Evolutionary conservation across 1,140 invertebrate species (phyloP).

Genomic region (Subanguina moxae): DNA sequence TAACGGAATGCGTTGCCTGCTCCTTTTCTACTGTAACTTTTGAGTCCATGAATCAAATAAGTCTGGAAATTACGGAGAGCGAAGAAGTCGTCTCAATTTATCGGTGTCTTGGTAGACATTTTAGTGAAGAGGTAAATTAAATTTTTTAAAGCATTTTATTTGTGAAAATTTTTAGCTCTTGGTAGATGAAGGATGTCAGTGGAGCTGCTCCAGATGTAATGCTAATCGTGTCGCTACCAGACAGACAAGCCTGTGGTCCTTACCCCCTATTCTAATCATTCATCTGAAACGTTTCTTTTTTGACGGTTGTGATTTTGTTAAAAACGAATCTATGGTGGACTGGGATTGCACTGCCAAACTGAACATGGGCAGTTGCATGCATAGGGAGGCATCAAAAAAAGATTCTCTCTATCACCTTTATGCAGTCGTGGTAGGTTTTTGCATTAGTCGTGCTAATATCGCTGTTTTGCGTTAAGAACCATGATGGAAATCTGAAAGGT

Average conservation of each 20-base stretch:
- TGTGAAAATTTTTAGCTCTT: constrained; percentile 19
- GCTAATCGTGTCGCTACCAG: constrained; percentile 23
- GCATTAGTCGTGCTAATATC: background rate
- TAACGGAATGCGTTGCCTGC: background rate
- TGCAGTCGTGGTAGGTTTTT: constrained; percentile 22
- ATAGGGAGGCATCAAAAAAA: constrained; percentile 12
- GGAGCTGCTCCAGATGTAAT: constrained; percentile 32
- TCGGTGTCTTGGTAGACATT: constrained; percentile 12
- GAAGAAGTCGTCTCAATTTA: background rate
- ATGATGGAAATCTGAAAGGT: constrained; percentile 21
- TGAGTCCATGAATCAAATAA: constrained; percentile 23
- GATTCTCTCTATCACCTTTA: constrained; percentile 31
- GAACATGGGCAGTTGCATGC: constrained; percentile 24
- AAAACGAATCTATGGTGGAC: constrained; percentile 28
- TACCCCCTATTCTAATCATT: constrained; percentile 30
- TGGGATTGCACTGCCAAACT: background rate
- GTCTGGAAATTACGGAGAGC: constrained; percentile 11
- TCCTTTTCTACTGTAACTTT: constrained; percentile 4
- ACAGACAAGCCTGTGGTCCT: constrained; percentile 31
- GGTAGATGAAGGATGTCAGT: constrained; percentile 10
- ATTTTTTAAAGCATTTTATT: background rate
- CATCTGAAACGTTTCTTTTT: constrained; percentile 40
- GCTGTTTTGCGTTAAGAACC: constrained; percentile 18
- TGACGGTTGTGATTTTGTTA: constrained; percentile 24
- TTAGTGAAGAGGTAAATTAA: constrained; percentile 9